Evolutionary conservation across 2,113 vertebrate genomes (phyloP).

Genomic region (Osmerus mordax): DNA sequence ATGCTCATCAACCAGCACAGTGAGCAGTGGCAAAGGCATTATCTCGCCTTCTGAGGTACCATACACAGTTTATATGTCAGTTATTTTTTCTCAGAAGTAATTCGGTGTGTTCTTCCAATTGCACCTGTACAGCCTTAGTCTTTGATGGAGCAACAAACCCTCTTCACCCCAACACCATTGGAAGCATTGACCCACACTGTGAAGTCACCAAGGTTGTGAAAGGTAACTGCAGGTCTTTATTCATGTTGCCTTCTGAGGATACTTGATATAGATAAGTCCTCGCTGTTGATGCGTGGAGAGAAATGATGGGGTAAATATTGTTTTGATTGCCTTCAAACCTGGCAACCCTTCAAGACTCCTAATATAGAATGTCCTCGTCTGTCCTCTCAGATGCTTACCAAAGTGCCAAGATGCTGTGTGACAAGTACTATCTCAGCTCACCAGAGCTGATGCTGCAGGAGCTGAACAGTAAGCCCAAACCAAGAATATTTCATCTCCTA

Average conservation of each 20-base stretch:
- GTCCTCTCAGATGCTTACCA: conserved; percentile 78
- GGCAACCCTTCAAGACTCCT: background rate
- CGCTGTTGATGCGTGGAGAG: background rate
- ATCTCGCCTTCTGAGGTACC: too few species aligned
- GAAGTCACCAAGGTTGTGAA: conserved; percentile 72
- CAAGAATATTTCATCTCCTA: too few species aligned
- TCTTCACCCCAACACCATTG: conserved; percentile 87
- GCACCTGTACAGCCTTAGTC: conserved; percentile 74
- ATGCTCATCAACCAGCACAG: conserved; percentile 98
- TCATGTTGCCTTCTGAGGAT: background rate
- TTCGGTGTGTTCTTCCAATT: too few species aligned
- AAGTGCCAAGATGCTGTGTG: conserved; percentile 89
- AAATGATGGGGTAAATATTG: background rate
- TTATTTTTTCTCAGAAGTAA: too few species aligned
- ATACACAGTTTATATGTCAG: too few species aligned
- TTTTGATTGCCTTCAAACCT: background rate
- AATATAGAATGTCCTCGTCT: background rate
- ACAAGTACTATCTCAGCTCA: conserved; percentile 88
- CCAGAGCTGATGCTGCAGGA: conserved; percentile 82
- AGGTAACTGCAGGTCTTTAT: background rate
- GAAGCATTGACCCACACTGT: conserved; percentile 89
- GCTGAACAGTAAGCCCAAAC: conserved; percentile 73
- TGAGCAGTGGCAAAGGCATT: conserved; percentile 53
- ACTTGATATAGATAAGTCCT: background rate
- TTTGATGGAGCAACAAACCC: conserved; percentile 89